Evolutionary conservation across 2,797 vertebrate species (phyloP), one percentile per base, ranked within the genome.

Genomic region (Poeciliopsis infans): DNA sequence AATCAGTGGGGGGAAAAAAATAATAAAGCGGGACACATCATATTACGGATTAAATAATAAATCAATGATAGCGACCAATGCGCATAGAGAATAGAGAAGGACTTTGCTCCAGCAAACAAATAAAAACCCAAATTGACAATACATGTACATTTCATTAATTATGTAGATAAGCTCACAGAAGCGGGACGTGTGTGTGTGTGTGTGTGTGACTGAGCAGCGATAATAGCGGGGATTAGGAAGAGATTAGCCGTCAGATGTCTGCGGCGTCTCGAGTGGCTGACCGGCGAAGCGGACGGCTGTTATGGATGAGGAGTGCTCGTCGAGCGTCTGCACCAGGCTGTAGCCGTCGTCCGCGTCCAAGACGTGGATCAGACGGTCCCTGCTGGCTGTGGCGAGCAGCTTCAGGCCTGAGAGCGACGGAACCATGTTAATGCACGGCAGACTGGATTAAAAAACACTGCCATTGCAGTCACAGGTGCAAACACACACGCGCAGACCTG

Each of bases 281-380:
- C 98, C 97, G 86, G 98, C 97, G 90, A 99, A 99, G 80, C 97
- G 97, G 76, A 99, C 96, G 59, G 98, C 97, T 72, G 97, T 98
- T 93, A 99, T 97, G 79, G 97, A 97, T 75, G 98, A 98, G 15
- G 98, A 99, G 93, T 99, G 98, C 71, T 99, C 97, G 1, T 99
- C 97, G 74, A 99, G 91, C 0, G 98, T 99, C 95, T 99, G 98
- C 83, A 98, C 95, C 71, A 98, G 93, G 77, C 95, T 94, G 84
- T 99, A 98, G 78, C 97, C 95, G 25, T 96, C 93, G 46, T 95
- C 96, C 25, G 97, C 97, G 80, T 99, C 96, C 89, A 99, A 87
- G 49, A 99, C 94, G 0, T 98, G 97, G 89, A 99, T 98, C 85
- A 99, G 85, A 77, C 97, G 96, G 90, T 99, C 98, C 69, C 98